Evolutionary conservation across 2,113 vertebrate species (phyloP).

Genomic region (Triplophysa siluroides): DNA sequence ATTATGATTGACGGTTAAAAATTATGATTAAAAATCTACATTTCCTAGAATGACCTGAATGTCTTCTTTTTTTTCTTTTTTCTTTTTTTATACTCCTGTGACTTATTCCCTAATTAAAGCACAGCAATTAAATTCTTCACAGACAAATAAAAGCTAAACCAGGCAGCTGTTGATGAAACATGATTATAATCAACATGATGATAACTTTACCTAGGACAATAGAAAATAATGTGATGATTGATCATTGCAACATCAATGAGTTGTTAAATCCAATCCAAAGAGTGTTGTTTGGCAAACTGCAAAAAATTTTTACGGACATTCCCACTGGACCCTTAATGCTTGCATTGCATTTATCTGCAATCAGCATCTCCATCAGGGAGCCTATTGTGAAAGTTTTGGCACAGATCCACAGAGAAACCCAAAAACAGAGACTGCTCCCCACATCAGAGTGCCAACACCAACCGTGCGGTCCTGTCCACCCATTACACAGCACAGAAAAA

Average conservation of each 20-base stretch:
- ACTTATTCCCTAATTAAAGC: slow-evolving; percentile 30
- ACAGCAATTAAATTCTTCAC: slow-evolving; percentile 1
- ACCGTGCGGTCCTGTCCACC: not conserved
- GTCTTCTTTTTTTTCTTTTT: too few species aligned
- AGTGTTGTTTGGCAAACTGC: slow-evolving; percentile 39
- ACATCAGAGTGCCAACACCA: slow-evolving; percentile 1
- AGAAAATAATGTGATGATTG: slow-evolving; percentile 44
- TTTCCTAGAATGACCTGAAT: too few species aligned
- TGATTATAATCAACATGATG: slow-evolving; percentile 22
- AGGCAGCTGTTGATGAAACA: slow-evolving; percentile 24
- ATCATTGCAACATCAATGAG: slow-evolving; percentile 46
- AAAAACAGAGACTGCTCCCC: not conserved
- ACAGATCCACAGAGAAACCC: slow-evolving; percentile 38
- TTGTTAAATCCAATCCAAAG: slow-evolving; percentile 43
- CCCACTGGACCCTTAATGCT: slow-evolving; percentile 18
- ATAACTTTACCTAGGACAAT: not conserved
- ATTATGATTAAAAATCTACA: too few species aligned
- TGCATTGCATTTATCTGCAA: slow-evolving; percentile 41
- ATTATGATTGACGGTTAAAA: too few species aligned
- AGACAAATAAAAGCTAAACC: slow-evolving; percentile 31
- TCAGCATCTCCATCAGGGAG: slow-evolving; percentile 43
- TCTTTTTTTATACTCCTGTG: not conserved
- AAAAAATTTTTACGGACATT: slow-evolving; percentile 9
- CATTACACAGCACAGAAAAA: slow-evolving; percentile 17
- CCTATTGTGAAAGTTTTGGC: slow-evolving; percentile 52